Percentiles rank a stretch among this genome's conserved stretches.
Conservation (phyloP, 2,888 invertebrate genomes). For the Vesta saturnalis region DNA sequence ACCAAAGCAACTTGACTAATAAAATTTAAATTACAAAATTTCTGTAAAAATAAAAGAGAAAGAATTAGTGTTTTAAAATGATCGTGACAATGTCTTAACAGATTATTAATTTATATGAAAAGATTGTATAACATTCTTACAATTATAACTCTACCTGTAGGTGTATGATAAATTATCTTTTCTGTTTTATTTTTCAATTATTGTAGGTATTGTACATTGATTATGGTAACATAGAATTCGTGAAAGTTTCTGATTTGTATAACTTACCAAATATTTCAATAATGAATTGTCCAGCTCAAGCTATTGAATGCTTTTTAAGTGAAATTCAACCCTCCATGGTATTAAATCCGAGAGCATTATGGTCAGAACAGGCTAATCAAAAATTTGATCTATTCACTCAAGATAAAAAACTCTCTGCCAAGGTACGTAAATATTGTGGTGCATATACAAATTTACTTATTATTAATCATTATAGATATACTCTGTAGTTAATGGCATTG, state of each 20-base stretch:
- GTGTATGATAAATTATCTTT: neutral
- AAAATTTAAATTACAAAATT: no score
- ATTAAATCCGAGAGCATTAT: slow-evolving; percentile 68
- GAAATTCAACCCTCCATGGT: slow-evolving; percentile 75
- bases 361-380: slow-evolving; percentile 68
- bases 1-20: no score
- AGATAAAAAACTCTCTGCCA: slow-evolving; percentile 61
- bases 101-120: no score
- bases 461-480: slow-evolving; percentile 64
- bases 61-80: no score
- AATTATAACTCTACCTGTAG: no score
- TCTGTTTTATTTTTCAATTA: no score
- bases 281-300: slow-evolving; percentile 66
- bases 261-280: slow-evolving; percentile 52
- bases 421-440: slow-evolving; percentile 55
- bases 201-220: slow-evolving; percentile 80
- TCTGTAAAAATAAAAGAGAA: no score
- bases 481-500: slow-evolving; percentile 81
- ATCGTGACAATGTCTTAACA: no score
- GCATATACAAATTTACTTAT: neutral
- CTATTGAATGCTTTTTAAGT: slow-evolving; percentile 77
- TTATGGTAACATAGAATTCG: slow-evolving; percentile 71
- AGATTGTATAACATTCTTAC: no score
- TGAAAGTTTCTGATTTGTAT: slow-evolving; percentile 63
- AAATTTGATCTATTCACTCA: slow-evolving; percentile 61